Percentiles rank a stretch among this genome's conserved stretches.
These are phyloP conservation scores for Lithophane leautieri DNA, from an alignment of 2,888 invertebrate species.

Conservation along the genomic window DNA sequence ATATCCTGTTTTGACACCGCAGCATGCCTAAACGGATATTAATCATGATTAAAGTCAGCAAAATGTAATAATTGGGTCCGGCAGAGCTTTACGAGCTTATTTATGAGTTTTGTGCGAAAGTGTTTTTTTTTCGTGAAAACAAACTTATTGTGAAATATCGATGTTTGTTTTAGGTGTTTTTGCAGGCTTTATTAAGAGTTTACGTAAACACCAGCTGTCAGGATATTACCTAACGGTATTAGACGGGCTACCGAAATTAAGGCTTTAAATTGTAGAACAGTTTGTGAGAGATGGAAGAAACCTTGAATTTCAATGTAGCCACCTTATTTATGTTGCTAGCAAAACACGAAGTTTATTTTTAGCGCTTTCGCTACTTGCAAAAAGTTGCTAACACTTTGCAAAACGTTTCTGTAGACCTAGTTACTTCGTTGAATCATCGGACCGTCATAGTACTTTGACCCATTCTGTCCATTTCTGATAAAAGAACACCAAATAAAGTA, in stretches of 20 bases:
- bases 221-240: slow-evolving; percentile 72
- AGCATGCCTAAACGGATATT: slow-evolving; percentile 75
- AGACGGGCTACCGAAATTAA: slow-evolving; percentile 58
- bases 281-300: slow-evolving; percentile 11
- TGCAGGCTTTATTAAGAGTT: slow-evolving; percentile 76
- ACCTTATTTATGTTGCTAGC: slow-evolving; percentile 32
- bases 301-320: slow-evolving; percentile 16
- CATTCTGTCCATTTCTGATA: slow-evolving; percentile 33
- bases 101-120: slow-evolving; percentile 79
- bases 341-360: slow-evolving; percentile 14
- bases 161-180: slow-evolving; percentile 80
- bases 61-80: slow-evolving; percentile 84
- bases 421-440: slow-evolving; percentile 1
- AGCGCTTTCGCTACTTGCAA: neutral
- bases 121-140: slow-evolving; percentile 79
- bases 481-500: slow-evolving; percentile 54
- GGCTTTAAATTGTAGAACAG: slow-evolving; percentile 39
- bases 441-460: slow-evolving; percentile 14
- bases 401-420: slow-evolving; percentile 5
- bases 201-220: slow-evolving; percentile 75
- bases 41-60: slow-evolving; percentile 83
- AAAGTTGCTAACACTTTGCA: slow-evolving; percentile 23
- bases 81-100: slow-evolving; percentile 82
- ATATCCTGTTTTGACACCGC: slow-evolving; percentile 71
- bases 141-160: slow-evolving; percentile 79